Base-by-base conservation (phyloP, 1,140 invertebrate genomes). In the Polyergus mexicanus region DNA sequence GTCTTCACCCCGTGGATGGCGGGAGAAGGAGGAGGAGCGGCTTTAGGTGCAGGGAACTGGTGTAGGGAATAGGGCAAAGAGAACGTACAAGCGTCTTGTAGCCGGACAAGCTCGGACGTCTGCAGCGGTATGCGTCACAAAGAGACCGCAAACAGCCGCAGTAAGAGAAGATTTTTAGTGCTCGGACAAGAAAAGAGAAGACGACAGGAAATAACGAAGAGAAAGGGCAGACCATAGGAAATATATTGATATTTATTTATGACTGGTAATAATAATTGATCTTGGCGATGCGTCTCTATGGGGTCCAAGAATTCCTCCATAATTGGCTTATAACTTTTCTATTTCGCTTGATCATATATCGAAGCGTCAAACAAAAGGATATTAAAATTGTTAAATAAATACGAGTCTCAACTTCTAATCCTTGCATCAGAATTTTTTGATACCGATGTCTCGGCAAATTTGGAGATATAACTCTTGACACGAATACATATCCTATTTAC, bases 231-330 rank as follows among this genome's bases (percentile, higher is more conserved):
- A 81, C 68, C 58, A 86, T 68, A 88, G 86, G 63, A 84, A 88
- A 90, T 87, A 86, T 87, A 92, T 88, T 89, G 91, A 92, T 91
- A 92, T 91, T 90, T 92, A 92, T 92, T 92, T 92, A 92, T 78
- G 91, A 92, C 86, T 86, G 91, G 90, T 91, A 92, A 91, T 92
- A 92, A 92, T 92, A 92, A 92, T 92, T 92, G 91, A 90, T 92
- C 91, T 86, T 56, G 65, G 66, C 10, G 56, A 85, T 88, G 91
- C 81, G 84, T 88, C 78, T 89, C 85, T 86, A 83, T 77, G 83
- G 88, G 47, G 38, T 72, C 51, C 22, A 28, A 68, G 72, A 68
- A n/a, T 25, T 41, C 11, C 41, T 6, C 16, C 41, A 11, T 8
- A 35, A 38, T 35, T 62, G 66, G 60, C 89, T 91, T 92, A 91